These are phyloP conservation scores for Nycteola revayana DNA, from an alignment of 2,888 invertebrate species.

Conservation along the genomic window DNA sequence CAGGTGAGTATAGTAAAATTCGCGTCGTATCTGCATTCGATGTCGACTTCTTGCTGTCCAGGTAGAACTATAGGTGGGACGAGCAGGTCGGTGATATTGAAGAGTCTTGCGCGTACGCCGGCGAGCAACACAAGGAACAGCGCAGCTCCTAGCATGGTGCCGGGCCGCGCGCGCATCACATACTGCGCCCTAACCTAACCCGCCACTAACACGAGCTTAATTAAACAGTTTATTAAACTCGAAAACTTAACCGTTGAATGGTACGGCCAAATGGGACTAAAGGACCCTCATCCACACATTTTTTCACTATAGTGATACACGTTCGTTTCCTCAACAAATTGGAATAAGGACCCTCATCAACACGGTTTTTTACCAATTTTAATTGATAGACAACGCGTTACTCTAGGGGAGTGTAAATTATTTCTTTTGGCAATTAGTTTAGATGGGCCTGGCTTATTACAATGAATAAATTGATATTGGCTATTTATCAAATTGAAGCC, in stretches of 20 bases:
- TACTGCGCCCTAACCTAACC: conserved; percentile 53
- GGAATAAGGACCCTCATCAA: too few relatives aligned
- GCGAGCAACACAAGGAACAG: conserved; percentile 36
- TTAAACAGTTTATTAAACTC: conserved; percentile 79
- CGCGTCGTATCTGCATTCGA: conserved; percentile 70
- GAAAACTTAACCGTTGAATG: conserved; percentile 68
- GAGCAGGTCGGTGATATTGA: conserved; percentile 63
- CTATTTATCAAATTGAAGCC: too few relatives aligned
- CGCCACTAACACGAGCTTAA: conserved; percentile 66
- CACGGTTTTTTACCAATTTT: conserved; percentile 45
- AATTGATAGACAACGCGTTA: conserved; percentile 71
- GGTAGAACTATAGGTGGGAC: conserved; percentile 56
- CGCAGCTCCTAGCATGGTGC: conserved; percentile 58
- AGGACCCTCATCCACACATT: conserved; percentile 44
- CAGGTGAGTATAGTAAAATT: conserved; percentile 71
- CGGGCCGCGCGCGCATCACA: conserved; percentile 57
- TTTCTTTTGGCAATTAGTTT: conserved; percentile 32
- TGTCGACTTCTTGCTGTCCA: conserved; percentile 56
- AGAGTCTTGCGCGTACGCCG: conserved; percentile 39
- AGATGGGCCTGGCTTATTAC: conserved; percentile 16
- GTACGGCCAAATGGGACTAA: too few relatives aligned
- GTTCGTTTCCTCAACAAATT: conserved; percentile 41
- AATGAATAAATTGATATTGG: conserved; percentile 22
- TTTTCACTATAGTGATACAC: conserved; percentile 65
- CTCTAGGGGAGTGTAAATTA: conserved; percentile 52